Base-by-base conservation (phyloP, 2,888 invertebrate species). In the Tenthredo livida region DNA sequence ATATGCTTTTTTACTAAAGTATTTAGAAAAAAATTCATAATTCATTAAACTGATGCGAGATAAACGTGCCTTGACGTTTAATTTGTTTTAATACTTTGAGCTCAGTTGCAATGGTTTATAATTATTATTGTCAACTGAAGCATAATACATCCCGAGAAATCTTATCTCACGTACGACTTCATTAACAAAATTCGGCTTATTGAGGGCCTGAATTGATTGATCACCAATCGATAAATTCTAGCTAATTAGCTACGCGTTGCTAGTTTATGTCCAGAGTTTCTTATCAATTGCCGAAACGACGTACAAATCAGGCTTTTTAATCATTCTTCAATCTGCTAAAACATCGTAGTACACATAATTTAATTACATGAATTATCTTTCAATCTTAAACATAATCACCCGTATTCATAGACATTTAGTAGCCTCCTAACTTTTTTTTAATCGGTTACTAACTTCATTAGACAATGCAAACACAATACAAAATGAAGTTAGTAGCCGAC, bases 161-260 rank as follows among this genome's bases (percentile, higher is more conserved):
- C 73, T 73, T 73, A 73, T 73, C 73, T 25, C 1, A 0, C 7
- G 43, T 73, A 73, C 4, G 73, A 43, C 73, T 73, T 73, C 21
- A 43, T 40, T 73, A 43, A 73, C 73, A 73, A 73, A 73, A 43
- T 73, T 43, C 73, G 73, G 25, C 73, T 43, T 73, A 47, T 73
- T 73, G 40, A 47, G 73, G 43, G 73, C n/a, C 73, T 10, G 73
- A 40, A 73, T 40, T 73, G 73, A 73, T 73, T 73, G 40, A 73
- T 73, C 43, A 25, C 73, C 25, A 73, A 21, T 73, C 10, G 73
- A 73, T 73, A 73, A 43, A 21, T 47, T 40, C 3, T 25, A 73
- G 43, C 25, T 73, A 43, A 73, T 73, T 43, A n/a, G n/a, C n/a
- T n/a, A 73, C 43, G 25, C 12, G 12, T n/a, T 21, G 21, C 40